Percentiles rank a stretch among this genome's conserved stretches.
Conservation (phyloP, 30 jellyfish, hydroid and myxozoan species). For the Chrysaora quinquecirrha region DNA sequence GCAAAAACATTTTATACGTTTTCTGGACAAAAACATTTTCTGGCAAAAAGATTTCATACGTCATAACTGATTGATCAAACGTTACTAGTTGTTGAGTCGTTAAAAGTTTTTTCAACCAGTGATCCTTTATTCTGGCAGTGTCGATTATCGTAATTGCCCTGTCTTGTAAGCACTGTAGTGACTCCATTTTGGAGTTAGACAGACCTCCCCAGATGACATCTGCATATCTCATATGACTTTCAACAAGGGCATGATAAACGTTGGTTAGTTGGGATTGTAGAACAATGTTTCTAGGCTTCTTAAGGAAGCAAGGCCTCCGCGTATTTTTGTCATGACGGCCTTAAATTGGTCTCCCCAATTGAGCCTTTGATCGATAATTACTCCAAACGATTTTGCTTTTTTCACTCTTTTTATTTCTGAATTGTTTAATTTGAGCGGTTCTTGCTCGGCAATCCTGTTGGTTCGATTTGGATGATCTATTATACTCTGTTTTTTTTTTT, state of each 20-base stretch:
- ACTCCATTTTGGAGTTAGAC: neutral
- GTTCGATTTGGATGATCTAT: neutral
- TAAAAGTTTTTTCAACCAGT: neutral
- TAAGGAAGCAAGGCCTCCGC: conserved; percentile 2
- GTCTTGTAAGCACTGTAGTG: neutral
- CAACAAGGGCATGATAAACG: conserved; percentile 1
- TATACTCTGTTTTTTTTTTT: no score
- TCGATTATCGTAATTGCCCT: neutral
- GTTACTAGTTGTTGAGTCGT: neutral
- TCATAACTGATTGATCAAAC: neutral
- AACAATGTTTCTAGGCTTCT: neutral
- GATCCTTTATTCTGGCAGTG: neutral
- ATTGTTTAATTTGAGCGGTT: neutral
- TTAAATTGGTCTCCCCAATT: neutral
- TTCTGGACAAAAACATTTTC: no score
- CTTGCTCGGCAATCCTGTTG: conserved; percentile 1
- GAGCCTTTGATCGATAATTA: neutral
- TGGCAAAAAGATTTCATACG: neutral
- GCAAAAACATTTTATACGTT: no score
- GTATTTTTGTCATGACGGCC: neutral
- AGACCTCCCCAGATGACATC: conserved; percentile 6
- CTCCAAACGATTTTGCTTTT: conserved; percentile 4
- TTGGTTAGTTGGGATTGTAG: conserved; percentile 1
- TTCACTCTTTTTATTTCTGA: conserved; percentile 26
- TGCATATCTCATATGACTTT: neutral